Conservation (phyloP, 2,113 vertebrate genomes). For the Grammomys surdaster region DNA sequence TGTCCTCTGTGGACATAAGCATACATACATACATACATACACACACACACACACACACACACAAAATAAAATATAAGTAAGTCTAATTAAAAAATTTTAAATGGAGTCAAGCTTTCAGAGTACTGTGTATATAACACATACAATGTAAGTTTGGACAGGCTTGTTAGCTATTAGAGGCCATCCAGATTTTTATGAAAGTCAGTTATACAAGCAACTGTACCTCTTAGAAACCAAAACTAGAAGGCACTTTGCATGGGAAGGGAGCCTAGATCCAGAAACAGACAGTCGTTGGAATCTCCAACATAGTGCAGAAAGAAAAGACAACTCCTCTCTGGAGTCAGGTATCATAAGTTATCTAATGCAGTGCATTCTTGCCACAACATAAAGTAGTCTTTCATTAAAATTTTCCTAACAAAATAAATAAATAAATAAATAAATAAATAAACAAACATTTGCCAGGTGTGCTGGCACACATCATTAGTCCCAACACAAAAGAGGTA, state of each 20-base stretch:
- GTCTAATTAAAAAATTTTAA: not conserved
- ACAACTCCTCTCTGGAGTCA: not conserved
- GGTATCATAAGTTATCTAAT: not conserved
- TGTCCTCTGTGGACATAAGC: not conserved
- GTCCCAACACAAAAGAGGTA: not conserved
- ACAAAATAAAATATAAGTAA: not conserved
- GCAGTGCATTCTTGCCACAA: not conserved
- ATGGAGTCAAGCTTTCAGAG: not conserved
- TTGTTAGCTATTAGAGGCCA: not conserved
- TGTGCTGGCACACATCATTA: not conserved
- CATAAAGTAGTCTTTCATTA: not conserved
- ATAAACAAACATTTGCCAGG: not conserved
- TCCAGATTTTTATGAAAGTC: not conserved
- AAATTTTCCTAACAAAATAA: slow-evolving; percentile 5
- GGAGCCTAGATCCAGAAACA: not conserved
- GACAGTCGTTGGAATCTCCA: not conserved
- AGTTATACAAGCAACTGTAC: not conserved
- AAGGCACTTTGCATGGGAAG: not conserved
- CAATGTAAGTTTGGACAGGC: not conserved
- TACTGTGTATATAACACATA: not conserved
- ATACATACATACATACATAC: not conserved
- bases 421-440: not conserved
- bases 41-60: not conserved
- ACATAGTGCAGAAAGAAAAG: not conserved
- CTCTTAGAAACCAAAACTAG: not conserved